Conservation (phyloP, 1,140 invertebrate species). For the Periplaneta americana region DNA sequence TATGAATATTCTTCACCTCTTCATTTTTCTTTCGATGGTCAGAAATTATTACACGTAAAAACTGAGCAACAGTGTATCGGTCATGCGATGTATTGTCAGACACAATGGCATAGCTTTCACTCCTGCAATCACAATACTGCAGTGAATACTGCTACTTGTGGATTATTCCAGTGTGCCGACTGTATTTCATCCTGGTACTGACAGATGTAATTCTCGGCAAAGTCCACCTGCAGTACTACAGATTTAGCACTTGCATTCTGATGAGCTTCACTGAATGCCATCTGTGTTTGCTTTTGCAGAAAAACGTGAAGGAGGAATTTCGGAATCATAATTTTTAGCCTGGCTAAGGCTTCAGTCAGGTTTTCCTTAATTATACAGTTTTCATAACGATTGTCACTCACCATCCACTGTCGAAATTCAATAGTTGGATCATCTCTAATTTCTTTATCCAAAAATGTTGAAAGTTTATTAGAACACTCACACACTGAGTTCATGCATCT, state of each 20-base stretch:
- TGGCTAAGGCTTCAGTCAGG: not conserved
- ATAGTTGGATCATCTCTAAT: not conserved
- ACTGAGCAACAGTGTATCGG: too few species aligned
- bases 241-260: not conserved
- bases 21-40: not conserved
- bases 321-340: not conserved
- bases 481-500: not conserved
- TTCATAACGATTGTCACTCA: not conserved
- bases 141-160: conserved; percentile 3
- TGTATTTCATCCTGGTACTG: conserved; percentile 8
- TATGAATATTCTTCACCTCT: too few species aligned
- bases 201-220: conserved; percentile 1
- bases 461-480: not conserved
- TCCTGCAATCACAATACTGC: not conserved
- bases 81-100: not conserved
- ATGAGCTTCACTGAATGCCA: not conserved
- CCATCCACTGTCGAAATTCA: not conserved
- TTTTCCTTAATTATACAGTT: not conserved
- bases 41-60: too few species aligned
- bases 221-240: conserved; percentile 8
- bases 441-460: not conserved
- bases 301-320: not conserved
- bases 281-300: not conserved
- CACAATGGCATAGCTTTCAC: not conserved
- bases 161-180: conserved; percentile 4